These are phyloP conservation scores for Phalera bucephala DNA, from an alignment of 2,888 invertebrate genomes.

Conservation along the genomic window DNA sequence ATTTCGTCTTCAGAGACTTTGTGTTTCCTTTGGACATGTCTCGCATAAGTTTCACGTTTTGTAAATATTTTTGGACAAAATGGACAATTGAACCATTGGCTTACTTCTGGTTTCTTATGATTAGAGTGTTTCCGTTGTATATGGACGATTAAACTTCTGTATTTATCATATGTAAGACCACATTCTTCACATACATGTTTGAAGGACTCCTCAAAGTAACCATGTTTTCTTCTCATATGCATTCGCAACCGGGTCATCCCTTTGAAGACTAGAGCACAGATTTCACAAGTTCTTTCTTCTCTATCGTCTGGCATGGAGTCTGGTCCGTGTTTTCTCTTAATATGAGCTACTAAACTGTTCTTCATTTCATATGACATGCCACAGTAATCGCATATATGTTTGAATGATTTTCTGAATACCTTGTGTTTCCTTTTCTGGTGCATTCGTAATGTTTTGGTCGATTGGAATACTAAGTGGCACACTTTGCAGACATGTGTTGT, in stretches of 20 bases:
- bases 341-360: slow-evolving; percentile 67
- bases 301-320: slow-evolving; percentile 51
- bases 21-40: slow-evolving; percentile 73
- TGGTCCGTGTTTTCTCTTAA: slow-evolving; percentile 67
- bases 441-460: slow-evolving; percentile 57
- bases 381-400: slow-evolving; percentile 66
- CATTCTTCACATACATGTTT: slow-evolving; percentile 62
- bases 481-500: slow-evolving; percentile 57
- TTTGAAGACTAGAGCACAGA: slow-evolving; percentile 72
- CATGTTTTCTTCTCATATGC: slow-evolving; percentile 74
- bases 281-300: slow-evolving; percentile 63
- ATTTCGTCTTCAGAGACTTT: slow-evolving; percentile 37
- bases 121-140: slow-evolving; percentile 62
- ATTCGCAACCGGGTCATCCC: slow-evolving; percentile 61
- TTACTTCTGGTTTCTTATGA: slow-evolving; percentile 40
- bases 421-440: slow-evolving; percentile 71
- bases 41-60: slow-evolving; percentile 65
- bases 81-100: slow-evolving; percentile 64
- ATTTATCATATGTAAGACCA: slow-evolving; percentile 69
- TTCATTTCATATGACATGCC: slow-evolving; percentile 70
- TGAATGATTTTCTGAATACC: slow-evolving; percentile 52
- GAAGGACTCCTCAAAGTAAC: slow-evolving; percentile 61
- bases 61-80: slow-evolving; percentile 67
- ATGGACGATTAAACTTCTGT: slow-evolving; percentile 66
- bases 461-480: slow-evolving; percentile 70